Evolutionary conservation across 2,797 vertebrate genomes (phyloP), one percentile per base, ranked within the genome.

Genomic region (Eurystomus glaucurus): DNA sequence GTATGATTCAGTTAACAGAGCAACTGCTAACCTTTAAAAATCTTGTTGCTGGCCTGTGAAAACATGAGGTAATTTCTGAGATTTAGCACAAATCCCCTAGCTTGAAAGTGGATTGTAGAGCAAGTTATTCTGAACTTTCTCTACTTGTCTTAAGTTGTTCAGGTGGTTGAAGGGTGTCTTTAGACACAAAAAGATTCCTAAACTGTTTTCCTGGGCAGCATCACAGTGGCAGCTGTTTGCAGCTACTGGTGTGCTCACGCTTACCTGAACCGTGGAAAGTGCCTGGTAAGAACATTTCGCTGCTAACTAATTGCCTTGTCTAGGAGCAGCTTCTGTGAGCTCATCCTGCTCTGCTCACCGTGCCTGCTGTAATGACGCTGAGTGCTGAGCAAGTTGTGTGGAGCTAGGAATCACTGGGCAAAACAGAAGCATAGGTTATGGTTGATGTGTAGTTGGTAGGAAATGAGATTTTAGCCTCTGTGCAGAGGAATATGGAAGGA

Each of bases 211-310:
- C 19, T 4, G 15, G 33, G 69, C 46, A 83, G 58, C 31, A 37
- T 55, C 33, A 17, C 46, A 31, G 35, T 11, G 26, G 29, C 31
- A 29, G 6, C 60, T 55, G 22, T 33, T 45, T 0, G 1, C 50
- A 25, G 0, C 13, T 69, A 4, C 45, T 12, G 2, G 20, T 8
- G 37, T 37, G 37, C 25, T 28, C 4, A 2, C 1, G 2, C 12
- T 51, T 51, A 8, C 5, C 74, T 68, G 71, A 61, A 57, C 71
- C 65, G 58, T 29, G 68, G 29, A 5, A 51, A 17, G 57, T 20
- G 25, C 9, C 29, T 61, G 54, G 6, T 28, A 6, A 25, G 43
- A 45, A 11, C 14, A 5, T 9, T 89, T 60, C 8, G 1, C n/a
- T 60, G 62, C 18, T 50, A 13, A 45, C 46, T 39, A 16, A 28